Percentiles rank a stretch among this genome's conserved stretches.
phyloP scores from a whole-genome alignment of 2,888 invertebrate genomes.

The Mythimna ferrago region DNA sequence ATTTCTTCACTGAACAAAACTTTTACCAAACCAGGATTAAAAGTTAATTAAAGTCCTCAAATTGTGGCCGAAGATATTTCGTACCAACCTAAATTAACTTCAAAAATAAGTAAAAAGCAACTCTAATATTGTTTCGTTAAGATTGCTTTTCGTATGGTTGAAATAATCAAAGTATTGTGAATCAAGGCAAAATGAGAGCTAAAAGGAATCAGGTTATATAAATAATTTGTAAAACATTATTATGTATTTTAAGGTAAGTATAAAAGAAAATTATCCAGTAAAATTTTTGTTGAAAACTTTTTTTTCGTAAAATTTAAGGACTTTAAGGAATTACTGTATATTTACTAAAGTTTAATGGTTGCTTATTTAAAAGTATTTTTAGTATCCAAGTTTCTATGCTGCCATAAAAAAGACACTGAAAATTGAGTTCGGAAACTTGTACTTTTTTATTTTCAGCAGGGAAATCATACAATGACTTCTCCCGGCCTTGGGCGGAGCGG shows the following conservation, averaged over 20 bases:
- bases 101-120: slow-evolving; percentile 2
- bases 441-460: too few relatives aligned
- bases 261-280: slow-evolving; percentile 26
- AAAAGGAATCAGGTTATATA: slow-evolving; percentile 39
- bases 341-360: not conserved
- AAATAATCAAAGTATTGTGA: slow-evolving; percentile 16
- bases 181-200: slow-evolving; percentile 28
- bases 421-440: too few relatives aligned
- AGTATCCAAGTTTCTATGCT: not conserved
- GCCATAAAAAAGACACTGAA: not conserved
- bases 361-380: not conserved
- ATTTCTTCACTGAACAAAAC: slow-evolving; percentile 38
- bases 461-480: too few relatives aligned
- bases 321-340: too few relatives aligned
- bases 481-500: too few relatives aligned
- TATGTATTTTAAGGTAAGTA: slow-evolving; percentile 21
- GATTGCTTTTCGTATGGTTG: not conserved
- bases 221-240: slow-evolving; percentile 38
- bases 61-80: slow-evolving; percentile 32
- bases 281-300: slow-evolving; percentile 8
- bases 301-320: not conserved
- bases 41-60: slow-evolving; percentile 64
- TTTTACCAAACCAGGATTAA: slow-evolving; percentile 53
- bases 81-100: slow-evolving; percentile 25
- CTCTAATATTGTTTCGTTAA: too few relatives aligned